Base-by-base conservation (phyloP, 2,888 invertebrate genomes). In the Deladenus siricidicola region DNA sequence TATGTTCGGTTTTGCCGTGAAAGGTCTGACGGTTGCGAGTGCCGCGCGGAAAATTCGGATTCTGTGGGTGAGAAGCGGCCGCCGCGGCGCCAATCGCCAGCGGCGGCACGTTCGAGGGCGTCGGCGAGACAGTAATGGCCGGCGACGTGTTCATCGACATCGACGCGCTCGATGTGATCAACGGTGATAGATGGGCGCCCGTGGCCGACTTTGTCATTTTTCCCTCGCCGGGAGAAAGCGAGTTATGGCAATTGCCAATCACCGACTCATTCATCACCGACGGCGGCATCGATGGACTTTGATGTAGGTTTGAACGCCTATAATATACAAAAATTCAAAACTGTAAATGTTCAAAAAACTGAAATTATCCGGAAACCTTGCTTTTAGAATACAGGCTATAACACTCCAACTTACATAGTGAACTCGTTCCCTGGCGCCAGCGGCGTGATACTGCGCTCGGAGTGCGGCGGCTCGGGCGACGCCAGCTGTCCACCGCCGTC, bases 1-100 rank as follows among this genome's bases (percentile, higher is more conserved):
- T 74, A 61, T 73, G 71, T 61, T 78, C 77, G 24, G 77, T 77
- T 59, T 77, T 76, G 45, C 79, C 79, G 56, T 79, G 79, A 68
- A 79, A 79, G 26, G 79, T 79, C 63, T 77, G 78, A 24, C 78
- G 70, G 56, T 75, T 77, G 2, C 74, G 57, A 6, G 75, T 71
- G 54, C 75, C 71, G 48, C 79, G 59, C 6, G 79, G 66, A 57
- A 69, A 69, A 26, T 66, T 44, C 2, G 67, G 17, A 21, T 42
- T 51, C 30, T 51, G 50, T 3, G 29, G 42, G 21, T 21, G 34
- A 30, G 60, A 23, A 21, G 53, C 21, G 19, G 48, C 56, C 4
- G 49, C 14, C 52, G 39, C 19, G 17, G 39, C 26, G 42, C 39
- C 29, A 8, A 21, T 44, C 2, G 51, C 51, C 8, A 23, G 29